Base-by-base conservation (phyloP, 2,113 vertebrate genomes). In the Forbesichthys agassizii region DNA sequence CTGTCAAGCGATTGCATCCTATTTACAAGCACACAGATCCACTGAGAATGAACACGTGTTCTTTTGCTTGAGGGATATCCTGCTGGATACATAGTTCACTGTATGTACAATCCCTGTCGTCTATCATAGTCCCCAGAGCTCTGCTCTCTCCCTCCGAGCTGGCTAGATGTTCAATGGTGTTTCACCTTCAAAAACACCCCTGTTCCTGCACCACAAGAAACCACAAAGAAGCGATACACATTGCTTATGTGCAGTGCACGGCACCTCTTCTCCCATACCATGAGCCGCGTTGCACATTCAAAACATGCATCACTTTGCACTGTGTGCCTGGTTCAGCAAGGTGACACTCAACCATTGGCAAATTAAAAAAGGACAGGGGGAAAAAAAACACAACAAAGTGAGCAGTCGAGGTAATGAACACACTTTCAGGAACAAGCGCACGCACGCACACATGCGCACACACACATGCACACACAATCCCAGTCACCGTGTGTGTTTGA, bases 41-140 rank as follows among this genome's bases (percentile, higher is more conserved):
- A 66, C 80, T 80, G 82, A 84, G 82, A 86, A 79, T 80, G 60
- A 62, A 72, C 12, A 11, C 1, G 36, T 83, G 36, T 83, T 56
- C 10, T 51, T 68, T 42, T 57, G 5, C 1, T 63, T 71, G 12
- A 83, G 85, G 83, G 82, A 84, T 11, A 63, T 84, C 84, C 81
- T 74, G 83, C 79, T 48, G 63, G 79, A 84, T 84, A 85, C 64
- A 74, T 59, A 73, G 64, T 42, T 46, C 27, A 27, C 27, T 18
- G 42, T 86, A 88, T 84, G 33, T 81, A 90, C 85, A 90, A 82
- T 89, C 87, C 84, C 85, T 88, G 87, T 85, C 52, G 74, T 86
- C 74, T 82, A 12, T 42, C 42, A 60, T 64, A 48, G 71, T 60
- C 77, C 67, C 69, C 62, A 8, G 66, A 73, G n/a, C 66, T 54